Evolutionary conservation across 2,113 vertebrate species (phyloP).

Genomic region (Nibea coibor): DNA sequence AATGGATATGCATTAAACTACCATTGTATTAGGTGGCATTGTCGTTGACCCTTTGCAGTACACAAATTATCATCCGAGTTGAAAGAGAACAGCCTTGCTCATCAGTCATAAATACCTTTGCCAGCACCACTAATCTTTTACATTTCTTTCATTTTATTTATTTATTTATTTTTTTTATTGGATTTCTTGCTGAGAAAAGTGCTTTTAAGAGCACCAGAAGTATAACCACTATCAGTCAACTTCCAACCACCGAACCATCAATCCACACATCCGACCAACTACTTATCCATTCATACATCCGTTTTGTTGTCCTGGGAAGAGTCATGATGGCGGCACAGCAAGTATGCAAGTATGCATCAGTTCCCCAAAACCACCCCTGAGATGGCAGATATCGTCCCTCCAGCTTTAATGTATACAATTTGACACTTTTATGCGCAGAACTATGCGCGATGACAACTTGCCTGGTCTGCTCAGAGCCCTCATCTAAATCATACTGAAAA

Average conservation of each 20-base stretch:
- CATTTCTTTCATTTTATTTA: neutral
- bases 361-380: neutral
- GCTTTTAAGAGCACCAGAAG: constrained; percentile 21
- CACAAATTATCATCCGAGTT: constrained; percentile 1
- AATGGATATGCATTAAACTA: constrained; percentile 11
- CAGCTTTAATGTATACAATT: no score
- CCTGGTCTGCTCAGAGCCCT: no score
- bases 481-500: no score
- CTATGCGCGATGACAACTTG: no score
- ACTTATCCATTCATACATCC: neutral
- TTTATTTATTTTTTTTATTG: neutral
- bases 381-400: neutral
- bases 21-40: neutral
- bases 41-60: constrained; percentile 5
- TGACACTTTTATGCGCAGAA: no score
- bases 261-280: neutral
- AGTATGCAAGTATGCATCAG: neutral
- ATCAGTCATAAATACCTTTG: neutral
- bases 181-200: constrained; percentile 19
- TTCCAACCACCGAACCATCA: constrained; percentile 14
- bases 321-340: neutral
- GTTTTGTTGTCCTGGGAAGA: neutral
- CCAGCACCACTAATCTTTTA: neutral
- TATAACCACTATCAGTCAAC: constrained; percentile 5
- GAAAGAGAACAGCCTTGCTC: constrained; percentile 28